Base-by-base conservation (phyloP, 2,888 invertebrate species). In the Punctoribates punctum region DNA sequence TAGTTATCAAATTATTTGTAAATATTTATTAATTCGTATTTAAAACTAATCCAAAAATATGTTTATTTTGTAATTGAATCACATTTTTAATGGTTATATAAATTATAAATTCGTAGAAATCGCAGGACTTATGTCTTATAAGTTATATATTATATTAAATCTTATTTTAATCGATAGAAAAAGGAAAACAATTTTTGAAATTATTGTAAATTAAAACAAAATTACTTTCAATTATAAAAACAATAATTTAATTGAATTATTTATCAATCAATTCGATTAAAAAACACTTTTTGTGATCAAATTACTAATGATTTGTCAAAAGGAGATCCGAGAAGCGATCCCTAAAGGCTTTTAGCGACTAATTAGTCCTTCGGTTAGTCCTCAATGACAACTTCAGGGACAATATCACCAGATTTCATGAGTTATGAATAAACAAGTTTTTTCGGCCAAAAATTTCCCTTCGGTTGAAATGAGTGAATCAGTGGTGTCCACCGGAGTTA, bases 321-420 rank as follows among this genome's bases (percentile, higher is more conserved):
- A n/a, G n/a, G n/a, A n/a, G n/a, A n/a, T n/a, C n/a, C n/a, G n/a
- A n/a, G n/a, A n/a, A n/a, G n/a, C n/a, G n/a, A n/a, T n/a, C n/a
- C n/a, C n/a, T n/a, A n/a, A n/a, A n/a, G n/a, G n/a, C n/a, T n/a
- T n/a, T n/a, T n/a, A n/a, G 34, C 34, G 34, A 34, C 8, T 34
- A 8, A 34, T 34, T 34, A 34, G 8, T 3, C 8, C 34, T 5
- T 34, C 8, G 34, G 8, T 34, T 34, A 48, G n/a, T 67, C 38
- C 67, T 67, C 67, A 67, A 67, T 67, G 67, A 34, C 67, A 67
- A 67, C 20, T n/a, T 67, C 67, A 67, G 67, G 67, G 67, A 67
- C 67, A 38, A 8, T 46, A n/a, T n/a, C n/a, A n/a, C n/a, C n/a
- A n/a, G n/a, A n/a, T n/a, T n/a, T n/a, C n/a, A n/a, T n/a, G n/a